A percentile compares a stretch with the other conserved stretches of the same genome.
Evolutionary conservation across 2,888 invertebrate genomes (phyloP).

Genomic region (Acronicta psi): DNA sequence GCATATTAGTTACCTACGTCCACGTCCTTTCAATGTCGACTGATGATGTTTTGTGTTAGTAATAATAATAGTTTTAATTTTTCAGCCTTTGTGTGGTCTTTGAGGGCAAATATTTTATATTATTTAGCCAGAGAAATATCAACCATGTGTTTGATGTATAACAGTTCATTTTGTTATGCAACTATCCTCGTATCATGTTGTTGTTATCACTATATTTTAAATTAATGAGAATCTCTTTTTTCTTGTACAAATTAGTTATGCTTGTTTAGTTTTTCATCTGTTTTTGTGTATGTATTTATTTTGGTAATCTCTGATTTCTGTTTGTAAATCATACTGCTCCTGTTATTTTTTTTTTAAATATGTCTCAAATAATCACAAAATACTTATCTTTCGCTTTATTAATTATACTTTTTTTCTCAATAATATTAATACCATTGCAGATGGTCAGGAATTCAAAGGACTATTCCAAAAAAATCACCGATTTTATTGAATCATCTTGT

Average conservation of each 20-base stretch:
- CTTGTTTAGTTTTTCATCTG: neutral
- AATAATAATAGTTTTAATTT: neutral
- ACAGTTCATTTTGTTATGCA: neutral
- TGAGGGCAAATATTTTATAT: neutral
- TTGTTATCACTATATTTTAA: neutral
- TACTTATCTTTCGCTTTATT: no score
- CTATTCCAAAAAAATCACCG: neutral
- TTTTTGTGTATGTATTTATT: neutral
- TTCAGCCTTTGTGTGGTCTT: no score
- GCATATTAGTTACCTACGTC: conserved; percentile 27
- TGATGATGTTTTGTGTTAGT: neutral
- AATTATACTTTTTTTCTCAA: no score
- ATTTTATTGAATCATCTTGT: conserved; percentile 5
- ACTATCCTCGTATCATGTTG: neutral
- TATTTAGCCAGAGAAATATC: neutral
- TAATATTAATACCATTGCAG: no score
- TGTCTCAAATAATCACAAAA: no score
- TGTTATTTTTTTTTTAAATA: no score
- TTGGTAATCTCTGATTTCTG: no score
- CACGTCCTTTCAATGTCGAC: conserved; percentile 32
- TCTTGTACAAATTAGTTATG: neutral
- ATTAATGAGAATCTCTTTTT: neutral
- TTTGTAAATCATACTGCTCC: no score
- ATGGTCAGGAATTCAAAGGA: no score
- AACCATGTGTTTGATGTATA: neutral